Conservation (phyloP, 2,888 invertebrate genomes). For the Parochlus steinenii region DNA sequence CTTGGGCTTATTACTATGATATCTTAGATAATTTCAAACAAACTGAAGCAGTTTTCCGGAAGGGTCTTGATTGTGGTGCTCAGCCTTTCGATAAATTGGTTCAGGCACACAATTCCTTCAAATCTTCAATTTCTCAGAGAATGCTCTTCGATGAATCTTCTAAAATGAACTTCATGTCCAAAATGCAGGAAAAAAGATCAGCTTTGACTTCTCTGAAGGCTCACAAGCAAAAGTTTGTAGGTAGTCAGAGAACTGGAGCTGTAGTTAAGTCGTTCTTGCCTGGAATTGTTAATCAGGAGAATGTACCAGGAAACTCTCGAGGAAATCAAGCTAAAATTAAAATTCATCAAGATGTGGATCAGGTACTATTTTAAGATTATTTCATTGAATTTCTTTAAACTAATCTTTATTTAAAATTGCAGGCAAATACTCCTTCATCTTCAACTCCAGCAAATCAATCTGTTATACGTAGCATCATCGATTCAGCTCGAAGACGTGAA, state of each 20-base stretch:
- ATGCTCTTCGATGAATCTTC: slow-evolving; percentile 32
- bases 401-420: too few species aligned
- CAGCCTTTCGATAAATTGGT: slow-evolving; percentile 63
- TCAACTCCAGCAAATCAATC: slow-evolving; percentile 25
- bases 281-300: slow-evolving; percentile 31
- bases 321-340: slow-evolving; percentile 19
- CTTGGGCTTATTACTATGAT: slow-evolving; percentile 83
- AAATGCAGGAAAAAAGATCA: slow-evolving; percentile 51
- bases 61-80: slow-evolving; percentile 59
- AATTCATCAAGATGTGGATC: slow-evolving; percentile 20
- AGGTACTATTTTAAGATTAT: too few species aligned
- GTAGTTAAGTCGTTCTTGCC: slow-evolving; percentile 23
- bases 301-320: slow-evolving; percentile 36
- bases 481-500: slow-evolving; percentile 43
- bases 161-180: slow-evolving; percentile 36
- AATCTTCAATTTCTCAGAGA: slow-evolving; percentile 24
- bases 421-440: slow-evolving; percentile 18
- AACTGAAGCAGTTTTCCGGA: slow-evolving; percentile 65
- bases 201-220: slow-evolving; percentile 60
- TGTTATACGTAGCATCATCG: slow-evolving; percentile 34
- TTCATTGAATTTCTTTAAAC: too few species aligned
- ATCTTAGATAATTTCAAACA: slow-evolving; percentile 61
- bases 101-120: slow-evolving; percentile 51
- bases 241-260: slow-evolving; percentile 34
- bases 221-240: slow-evolving; percentile 41